Evolutionary conservation across 1,140 invertebrate species (phyloP), one percentile per base, ranked within the genome.

Genomic region (Augochlora pura): DNA sequence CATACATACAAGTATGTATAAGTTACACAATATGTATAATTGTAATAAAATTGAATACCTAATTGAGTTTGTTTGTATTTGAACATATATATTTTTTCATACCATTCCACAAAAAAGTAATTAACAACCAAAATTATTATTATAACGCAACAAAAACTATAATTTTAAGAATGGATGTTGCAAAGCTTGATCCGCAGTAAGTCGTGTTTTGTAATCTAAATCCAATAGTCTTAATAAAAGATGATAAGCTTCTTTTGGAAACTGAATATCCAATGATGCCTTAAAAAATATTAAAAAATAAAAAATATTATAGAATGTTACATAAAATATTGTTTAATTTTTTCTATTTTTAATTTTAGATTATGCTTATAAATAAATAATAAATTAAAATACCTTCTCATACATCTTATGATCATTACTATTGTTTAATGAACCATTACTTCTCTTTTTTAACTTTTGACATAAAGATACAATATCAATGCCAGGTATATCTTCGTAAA

Each of bases 201-300:
- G 95, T 83, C 97, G 94, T 39, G 94, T 94, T 73, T 93, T 91
- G 57, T 97, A 96, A 93, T 98, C 95, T 69, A 97, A 93, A 88
- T 97, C 95, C 81, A 98, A 91, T 89, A 98, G 94, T 62, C 93
- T 94, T 84, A 94, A 94, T 77, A 97, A 93, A 42, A 98, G 92
- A 90, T 97, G 95, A 88, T 97, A 96, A 14, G 97, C 97, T 81
- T 92, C 90, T 85, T 94, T 94, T 39, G 97, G 96, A 89, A 96
- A 95, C 46, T 88, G 80, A 62, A 76, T 67, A 42, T 81, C 70
- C 79, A 54, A 57, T 66, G 72, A 62, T 72, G 82, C 86, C 89
- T 91, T 83, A 60, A 87, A 90, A 75, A 72, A 81, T 74, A 78
- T 16, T 74, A 64, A 83, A 7, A 59, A 75, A 65, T 80, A 80